Evolutionary conservation across 2,797 vertebrate genomes (phyloP).

Genomic region (Peromyscus attwateri): DNA sequence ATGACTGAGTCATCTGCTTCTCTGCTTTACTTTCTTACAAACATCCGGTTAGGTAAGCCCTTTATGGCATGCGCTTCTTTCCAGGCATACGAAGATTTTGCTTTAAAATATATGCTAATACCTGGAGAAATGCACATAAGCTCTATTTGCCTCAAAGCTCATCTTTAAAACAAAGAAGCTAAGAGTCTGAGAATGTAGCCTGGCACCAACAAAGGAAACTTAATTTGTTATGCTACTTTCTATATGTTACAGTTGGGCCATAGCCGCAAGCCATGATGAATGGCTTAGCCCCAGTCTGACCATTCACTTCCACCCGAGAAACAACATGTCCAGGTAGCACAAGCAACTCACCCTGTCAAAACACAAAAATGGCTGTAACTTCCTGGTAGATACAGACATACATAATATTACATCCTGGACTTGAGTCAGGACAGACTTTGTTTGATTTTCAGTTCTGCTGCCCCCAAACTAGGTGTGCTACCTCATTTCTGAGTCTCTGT

Average conservation of each 20-base stretch:
- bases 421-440: not conserved
- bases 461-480: not conserved
- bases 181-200: not conserved
- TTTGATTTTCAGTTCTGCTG: not conserved
- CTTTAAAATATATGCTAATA: not conserved
- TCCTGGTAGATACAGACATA: not conserved
- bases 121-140: not conserved
- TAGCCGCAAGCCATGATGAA: not conserved
- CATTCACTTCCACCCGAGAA: not conserved
- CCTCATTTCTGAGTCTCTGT: conserved; percentile 25
- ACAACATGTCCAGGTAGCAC: not conserved
- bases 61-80: not conserved
- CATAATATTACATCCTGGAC: not conserved
- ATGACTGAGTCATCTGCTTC: not conserved
- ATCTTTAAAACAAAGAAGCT: not conserved
- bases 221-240: not conserved
- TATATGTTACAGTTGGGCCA: not conserved
- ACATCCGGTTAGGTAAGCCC: not conserved
- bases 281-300: not conserved
- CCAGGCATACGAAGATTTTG: not conserved
- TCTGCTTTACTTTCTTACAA: not conserved
- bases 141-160: not conserved
- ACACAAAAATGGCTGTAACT: not conserved
- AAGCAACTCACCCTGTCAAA: not conserved
- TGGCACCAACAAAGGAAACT: not conserved